phyloP scores from a whole-genome alignment of 2,113 vertebrate species.

The Lichenostomus cassidix region DNA sequence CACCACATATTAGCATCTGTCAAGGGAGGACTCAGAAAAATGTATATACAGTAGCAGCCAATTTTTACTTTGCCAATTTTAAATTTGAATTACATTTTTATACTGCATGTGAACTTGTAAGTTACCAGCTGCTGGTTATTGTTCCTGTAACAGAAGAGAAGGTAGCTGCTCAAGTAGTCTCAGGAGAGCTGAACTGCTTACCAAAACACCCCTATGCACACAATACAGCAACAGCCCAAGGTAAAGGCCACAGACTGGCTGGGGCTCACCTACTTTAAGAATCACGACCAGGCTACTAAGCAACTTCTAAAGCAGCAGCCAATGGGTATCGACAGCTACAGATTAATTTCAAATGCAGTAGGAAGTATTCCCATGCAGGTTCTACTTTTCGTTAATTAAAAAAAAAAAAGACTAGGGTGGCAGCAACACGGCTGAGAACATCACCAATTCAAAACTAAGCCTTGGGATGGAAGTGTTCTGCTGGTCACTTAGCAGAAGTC shows the following conservation, averaged over 20 bases:
- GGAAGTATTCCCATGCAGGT: neutral
- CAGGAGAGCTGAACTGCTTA: neutral
- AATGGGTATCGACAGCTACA: neutral
- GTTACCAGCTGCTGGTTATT: neutral
- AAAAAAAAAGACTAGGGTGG: accelerated
- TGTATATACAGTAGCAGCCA: neutral
- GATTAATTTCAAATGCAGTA: neutral
- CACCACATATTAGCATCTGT: neutral
- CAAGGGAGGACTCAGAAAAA: neutral
- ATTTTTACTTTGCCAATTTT: neutral
- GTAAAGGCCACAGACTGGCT: neutral
- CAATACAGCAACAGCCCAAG: neutral
- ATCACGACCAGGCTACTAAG: neutral
- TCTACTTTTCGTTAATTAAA: neutral
- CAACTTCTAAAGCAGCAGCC: neutral
- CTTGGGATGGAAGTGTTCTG: neutral
- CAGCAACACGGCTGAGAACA: neutral
- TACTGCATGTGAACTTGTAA: neutral
- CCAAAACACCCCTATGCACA: neutral
- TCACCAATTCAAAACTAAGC: neutral
- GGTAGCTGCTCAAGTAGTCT: neutral
- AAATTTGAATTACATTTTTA: neutral
- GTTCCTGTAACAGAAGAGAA: neutral
- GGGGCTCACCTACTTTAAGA: neutral
- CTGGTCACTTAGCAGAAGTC: neutral